phyloP scores from a whole-genome alignment of 2,888 invertebrate species.

The Tipula unca region DNA sequence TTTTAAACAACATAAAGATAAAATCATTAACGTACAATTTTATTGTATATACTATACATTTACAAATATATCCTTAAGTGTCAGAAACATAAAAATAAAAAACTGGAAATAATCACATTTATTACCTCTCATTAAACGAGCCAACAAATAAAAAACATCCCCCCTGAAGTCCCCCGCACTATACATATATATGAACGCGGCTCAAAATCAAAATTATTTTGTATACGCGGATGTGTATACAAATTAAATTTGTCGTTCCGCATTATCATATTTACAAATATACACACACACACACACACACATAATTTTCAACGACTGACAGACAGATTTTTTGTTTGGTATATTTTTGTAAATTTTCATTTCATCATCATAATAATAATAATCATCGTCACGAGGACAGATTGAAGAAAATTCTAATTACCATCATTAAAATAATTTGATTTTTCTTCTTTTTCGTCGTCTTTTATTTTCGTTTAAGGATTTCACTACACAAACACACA shows the following conservation, averaged over 20 bases:
- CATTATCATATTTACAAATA: background rate
- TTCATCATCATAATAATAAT: background rate
- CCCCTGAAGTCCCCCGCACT: background rate
- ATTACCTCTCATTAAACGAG: background rate
- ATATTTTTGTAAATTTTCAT: background rate
- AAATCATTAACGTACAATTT: background rate
- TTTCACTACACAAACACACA: background rate
- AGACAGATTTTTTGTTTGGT: background rate
- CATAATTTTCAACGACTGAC: background rate
- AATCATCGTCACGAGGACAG: background rate
- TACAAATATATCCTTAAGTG: background rate
- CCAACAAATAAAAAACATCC: background rate
- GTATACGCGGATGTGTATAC: background rate
- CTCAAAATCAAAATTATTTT: background rate
- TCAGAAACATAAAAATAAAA: background rate
- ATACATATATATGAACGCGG: background rate
- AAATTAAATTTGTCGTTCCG: background rate
- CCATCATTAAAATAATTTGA: constrained; percentile 8
- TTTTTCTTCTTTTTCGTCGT: background rate
- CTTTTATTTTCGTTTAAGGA: background rate
- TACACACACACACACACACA: background rate
- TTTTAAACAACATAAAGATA: background rate
- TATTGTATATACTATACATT: too few species aligned
- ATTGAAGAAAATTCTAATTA: background rate
- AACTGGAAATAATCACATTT: background rate